These are phyloP conservation scores for Plagiodera versicolora DNA, from an alignment of 2,888 invertebrate genomes.

Conservation along the genomic window DNA sequence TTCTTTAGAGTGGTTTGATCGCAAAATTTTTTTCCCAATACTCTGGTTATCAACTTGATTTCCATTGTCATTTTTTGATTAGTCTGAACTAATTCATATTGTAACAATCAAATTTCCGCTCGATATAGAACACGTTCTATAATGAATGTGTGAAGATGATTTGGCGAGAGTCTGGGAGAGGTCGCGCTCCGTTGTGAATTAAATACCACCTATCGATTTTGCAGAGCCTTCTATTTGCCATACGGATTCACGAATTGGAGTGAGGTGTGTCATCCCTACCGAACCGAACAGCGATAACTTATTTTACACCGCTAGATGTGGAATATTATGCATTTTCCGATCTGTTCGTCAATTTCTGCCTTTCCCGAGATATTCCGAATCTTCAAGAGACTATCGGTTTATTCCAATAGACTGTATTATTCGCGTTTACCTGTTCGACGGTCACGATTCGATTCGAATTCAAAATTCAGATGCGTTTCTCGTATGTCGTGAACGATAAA, in stretches of 20 bases:
- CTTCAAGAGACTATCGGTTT: background rate
- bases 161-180: too few relatives aligned
- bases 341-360: conserved; percentile 11
- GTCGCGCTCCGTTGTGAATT: conserved; percentile 10
- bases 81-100: too few relatives aligned
- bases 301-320: conserved; percentile 23
- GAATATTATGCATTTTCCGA: conserved; percentile 26
- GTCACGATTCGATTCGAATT: background rate
- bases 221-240: conserved; percentile 10
- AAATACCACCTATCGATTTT: conserved; percentile 16
- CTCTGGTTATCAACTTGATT: too few relatives aligned
- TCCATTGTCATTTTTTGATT: too few relatives aligned
- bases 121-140: too few relatives aligned
- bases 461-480: too few relatives aligned
- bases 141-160: too few relatives aligned
- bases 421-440: background rate
- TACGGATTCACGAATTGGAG: conserved; percentile 20
- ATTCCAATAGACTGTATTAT: background rate
- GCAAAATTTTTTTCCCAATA: too few relatives aligned
- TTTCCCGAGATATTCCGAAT: conserved; percentile 19
- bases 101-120: too few relatives aligned
- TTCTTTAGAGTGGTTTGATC: too few relatives aligned
- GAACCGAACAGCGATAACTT: conserved; percentile 18
- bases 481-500: too few relatives aligned
- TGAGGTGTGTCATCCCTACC: conserved; percentile 23